Percentiles rank a stretch among this genome's conserved stretches.
phyloP scores from a whole-genome alignment of 37 sponge, comb jelly and placozoan species.

The Spongilla lacustris region DNA sequence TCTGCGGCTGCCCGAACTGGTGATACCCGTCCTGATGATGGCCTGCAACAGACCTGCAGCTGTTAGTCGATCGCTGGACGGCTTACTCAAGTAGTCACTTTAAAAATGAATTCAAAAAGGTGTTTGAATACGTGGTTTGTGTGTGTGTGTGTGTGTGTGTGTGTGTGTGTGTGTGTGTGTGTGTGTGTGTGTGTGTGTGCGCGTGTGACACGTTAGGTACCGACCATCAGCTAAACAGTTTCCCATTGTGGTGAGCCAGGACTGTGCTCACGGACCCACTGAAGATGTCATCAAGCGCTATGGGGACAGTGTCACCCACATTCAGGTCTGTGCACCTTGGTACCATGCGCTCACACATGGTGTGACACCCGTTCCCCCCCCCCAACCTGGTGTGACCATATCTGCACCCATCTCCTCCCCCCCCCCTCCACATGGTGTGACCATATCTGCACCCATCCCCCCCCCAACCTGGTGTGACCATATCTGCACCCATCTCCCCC shows the following conservation, averaged over 20 bases:
- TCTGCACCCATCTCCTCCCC: not conserved
- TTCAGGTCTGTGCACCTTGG: constrained; percentile 58
- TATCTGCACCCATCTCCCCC: not conserved
- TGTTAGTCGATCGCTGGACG: constrained; percentile 57
- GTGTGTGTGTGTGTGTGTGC: constrained; percentile 21
- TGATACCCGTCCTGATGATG: constrained; percentile 79
- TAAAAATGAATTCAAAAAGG: not conserved
- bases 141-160: constrained; percentile 30
- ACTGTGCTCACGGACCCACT: constrained; percentile 81
- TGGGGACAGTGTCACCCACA: constrained; percentile 61
- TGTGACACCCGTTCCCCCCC: not conserved
- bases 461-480: not conserved
- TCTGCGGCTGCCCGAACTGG: not conserved
- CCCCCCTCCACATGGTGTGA: too few relatives aligned
- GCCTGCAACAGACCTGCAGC: constrained; percentile 76
- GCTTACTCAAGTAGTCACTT: constrained; percentile 47
- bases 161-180: constrained; percentile 28
- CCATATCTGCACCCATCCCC: not conserved
- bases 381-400: not conserved
- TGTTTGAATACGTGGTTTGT: not conserved
- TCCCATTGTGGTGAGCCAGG: constrained; percentile 92
- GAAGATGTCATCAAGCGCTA: constrained; percentile 59
- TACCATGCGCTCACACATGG: too few relatives aligned
- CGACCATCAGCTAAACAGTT: constrained; percentile 56
- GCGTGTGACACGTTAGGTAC: constrained; percentile 21